A percentile compares a stretch with the other conserved stretches of the same genome.
phyloP scores from a whole-genome alignment of 2,888 invertebrate species.

The Coelogynopora nodosa region DNA sequence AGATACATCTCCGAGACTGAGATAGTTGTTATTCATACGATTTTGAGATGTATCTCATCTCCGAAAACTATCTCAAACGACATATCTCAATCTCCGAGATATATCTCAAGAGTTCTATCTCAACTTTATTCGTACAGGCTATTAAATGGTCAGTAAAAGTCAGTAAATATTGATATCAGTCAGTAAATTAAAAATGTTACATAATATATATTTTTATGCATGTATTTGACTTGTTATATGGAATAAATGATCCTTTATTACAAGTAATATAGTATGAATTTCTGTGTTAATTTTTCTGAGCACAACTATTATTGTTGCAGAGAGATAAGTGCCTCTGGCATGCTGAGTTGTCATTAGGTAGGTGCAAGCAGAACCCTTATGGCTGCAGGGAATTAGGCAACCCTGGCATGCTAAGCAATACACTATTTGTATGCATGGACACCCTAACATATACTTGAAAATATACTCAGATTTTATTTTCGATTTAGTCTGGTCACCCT shows the following conservation, averaged over 20 bases:
- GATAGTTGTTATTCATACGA: too few species aligned
- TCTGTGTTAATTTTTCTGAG: not conserved
- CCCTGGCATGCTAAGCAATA: slow-evolving; percentile 8
- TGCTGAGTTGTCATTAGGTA: slow-evolving; percentile 24
- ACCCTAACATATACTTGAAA: too few species aligned
- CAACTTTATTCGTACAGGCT: too few species aligned
- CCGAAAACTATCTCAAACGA: too few species aligned
- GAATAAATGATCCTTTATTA: slow-evolving; percentile 16
- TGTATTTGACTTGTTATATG: slow-evolving; percentile 22
- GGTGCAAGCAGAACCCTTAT: not conserved
- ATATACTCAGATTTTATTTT: too few species aligned
- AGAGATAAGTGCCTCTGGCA: slow-evolving; percentile 13
- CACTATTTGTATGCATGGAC: slow-evolving; percentile 3
- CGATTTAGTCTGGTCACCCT: too few species aligned
- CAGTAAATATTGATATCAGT: not conserved
- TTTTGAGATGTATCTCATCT: too few species aligned
- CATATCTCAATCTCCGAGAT: too few species aligned
- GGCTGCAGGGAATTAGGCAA: not conserved
- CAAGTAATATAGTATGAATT: slow-evolving; percentile 10
- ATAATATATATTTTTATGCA: not conserved
- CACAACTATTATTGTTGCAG: slow-evolving; percentile 28
- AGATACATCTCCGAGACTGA: too few species aligned
- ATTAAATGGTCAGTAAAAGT: too few species aligned
- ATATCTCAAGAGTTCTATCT: too few species aligned
- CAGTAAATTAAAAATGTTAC: not conserved